Base-by-base conservation (phyloP, 2,797 vertebrate species). In the Chelidonichthys spinosus region DNA sequence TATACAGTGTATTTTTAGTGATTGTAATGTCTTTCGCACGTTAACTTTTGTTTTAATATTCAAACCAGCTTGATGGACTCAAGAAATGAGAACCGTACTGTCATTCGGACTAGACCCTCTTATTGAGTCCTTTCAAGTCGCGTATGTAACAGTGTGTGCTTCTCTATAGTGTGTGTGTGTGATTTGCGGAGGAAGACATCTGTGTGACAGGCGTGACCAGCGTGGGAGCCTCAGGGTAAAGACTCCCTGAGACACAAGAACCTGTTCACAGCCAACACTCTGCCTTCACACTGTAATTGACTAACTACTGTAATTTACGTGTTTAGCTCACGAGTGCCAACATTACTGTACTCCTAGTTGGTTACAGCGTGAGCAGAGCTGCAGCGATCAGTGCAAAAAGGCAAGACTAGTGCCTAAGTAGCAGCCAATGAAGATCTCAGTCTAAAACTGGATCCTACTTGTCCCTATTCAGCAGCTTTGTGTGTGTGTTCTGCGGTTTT, bases 141-240 rank as follows among this genome's bases (percentile, higher is more conserved):
- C 37, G 35, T 49, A 4, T 67, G 56, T 75, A 14, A 63, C 50
- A 11, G 61, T n/a, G 53, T 69, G 70, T 68, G 66, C 17, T 25
- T 66, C 40, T 74, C 25, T 59, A 43, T 17, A 42, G 35, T 42
- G 6, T 42, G 40, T 42, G 40, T 33, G 63, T 72, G 78, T 67
- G 83, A 87, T 85, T 84, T 81, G 70, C 52, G 54, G 58, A 90
- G 84, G 80, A 76, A 78, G 85, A 83, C 85, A 88, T 91, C 76
- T 84, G 77, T 85, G 79, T 86, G 90, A 90, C 89, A 92, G 84
- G 86, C 84, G 61, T 88, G 87, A 91, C 88, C 70, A 66, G 54
- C 43, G 64, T 73, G 71, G 74, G 82, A 87, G 80, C 84, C 69
- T 81, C 69, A 10, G 47, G 56, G 25, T 66, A 53, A 72, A 83